These are phyloP conservation scores for Sarcophaga bullata DNA, from an alignment of 1,140 invertebrate species.

Conservation along the genomic window DNA sequence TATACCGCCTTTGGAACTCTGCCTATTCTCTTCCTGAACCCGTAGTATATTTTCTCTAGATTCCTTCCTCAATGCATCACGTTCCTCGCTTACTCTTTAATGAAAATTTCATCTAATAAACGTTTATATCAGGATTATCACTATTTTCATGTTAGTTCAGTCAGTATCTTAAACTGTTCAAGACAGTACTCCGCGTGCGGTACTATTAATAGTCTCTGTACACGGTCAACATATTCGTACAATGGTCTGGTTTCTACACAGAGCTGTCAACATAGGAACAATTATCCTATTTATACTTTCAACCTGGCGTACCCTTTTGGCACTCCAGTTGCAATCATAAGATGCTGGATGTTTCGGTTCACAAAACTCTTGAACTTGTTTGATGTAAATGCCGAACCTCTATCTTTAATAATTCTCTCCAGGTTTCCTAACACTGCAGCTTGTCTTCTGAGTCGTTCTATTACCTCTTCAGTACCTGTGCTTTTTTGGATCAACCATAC, in stretches of 20 bases:
- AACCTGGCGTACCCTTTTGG: conserved; percentile 42
- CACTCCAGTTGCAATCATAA: conserved; percentile 50
- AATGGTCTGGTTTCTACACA: background rate
- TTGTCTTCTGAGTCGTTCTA: background rate
- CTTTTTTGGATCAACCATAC: conserved; percentile 50
- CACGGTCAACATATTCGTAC: background rate
- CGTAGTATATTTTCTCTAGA: no score
- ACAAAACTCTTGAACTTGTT: conserved; percentile 44
- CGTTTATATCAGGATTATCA: no score
- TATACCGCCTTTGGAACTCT: no score
- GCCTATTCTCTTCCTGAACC: no score
- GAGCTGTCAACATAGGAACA: no score
- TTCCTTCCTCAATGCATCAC: no score
- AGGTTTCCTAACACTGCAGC: conserved; percentile 50
- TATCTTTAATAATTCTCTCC: conserved; percentile 55
- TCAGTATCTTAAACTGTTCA: no score
- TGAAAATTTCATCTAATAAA: no score
- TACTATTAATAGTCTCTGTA: background rate
- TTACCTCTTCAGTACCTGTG: conserved; percentile 49
- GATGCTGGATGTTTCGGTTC: conserved; percentile 47
- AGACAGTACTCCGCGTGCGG: background rate
- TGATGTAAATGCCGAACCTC: conserved; percentile 62
- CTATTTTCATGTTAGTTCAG: no score
- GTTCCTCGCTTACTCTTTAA: no score
- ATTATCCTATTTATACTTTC: background rate